These are phyloP conservation scores for Eulemur albifrons DNA, from an alignment of 2,797 vertebrate genomes.

Conservation along the genomic window DNA sequence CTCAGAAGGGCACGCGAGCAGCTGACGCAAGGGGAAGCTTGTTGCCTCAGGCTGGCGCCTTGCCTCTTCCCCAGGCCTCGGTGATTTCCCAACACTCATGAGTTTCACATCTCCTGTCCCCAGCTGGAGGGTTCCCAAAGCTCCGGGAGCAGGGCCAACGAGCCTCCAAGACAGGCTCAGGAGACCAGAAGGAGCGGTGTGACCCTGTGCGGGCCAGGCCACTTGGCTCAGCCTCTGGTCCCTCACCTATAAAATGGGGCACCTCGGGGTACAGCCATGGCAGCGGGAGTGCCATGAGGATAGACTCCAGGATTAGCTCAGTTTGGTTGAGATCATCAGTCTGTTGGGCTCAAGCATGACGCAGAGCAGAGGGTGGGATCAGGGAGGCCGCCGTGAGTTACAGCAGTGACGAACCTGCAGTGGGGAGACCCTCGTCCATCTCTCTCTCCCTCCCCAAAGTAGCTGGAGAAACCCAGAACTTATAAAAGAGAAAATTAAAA, in stretches of 20 bases:
- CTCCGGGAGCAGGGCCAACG: not conserved
- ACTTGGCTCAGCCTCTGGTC: not conserved
- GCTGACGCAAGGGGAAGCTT: not conserved
- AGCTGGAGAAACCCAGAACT: not conserved
- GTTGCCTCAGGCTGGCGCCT: not conserved
- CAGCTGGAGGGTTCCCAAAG: not conserved
- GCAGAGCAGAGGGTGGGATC: not conserved
- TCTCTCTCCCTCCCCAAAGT: not conserved
- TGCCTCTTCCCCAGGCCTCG: not conserved
- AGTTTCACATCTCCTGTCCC: conserved; percentile 25
- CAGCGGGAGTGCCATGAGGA: fast-evolving
- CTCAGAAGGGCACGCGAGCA: not conserved
- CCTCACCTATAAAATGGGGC: not conserved
- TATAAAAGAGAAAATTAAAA: not conserved
- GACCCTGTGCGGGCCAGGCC: not conserved
- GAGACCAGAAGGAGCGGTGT: not conserved
- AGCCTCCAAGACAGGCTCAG: not conserved
- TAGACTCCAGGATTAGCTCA: no score
- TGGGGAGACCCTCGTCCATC: not conserved
- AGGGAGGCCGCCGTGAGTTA: not conserved
- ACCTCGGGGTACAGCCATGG: not conserved
- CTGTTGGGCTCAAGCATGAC: not conserved
- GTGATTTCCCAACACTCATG: conserved; percentile 35
- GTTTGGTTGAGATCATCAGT: fast-evolving
- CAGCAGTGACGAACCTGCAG: no score